Conservation (phyloP, 2,888 invertebrate genomes). For the Psylliodes chrysocephalus region DNA sequence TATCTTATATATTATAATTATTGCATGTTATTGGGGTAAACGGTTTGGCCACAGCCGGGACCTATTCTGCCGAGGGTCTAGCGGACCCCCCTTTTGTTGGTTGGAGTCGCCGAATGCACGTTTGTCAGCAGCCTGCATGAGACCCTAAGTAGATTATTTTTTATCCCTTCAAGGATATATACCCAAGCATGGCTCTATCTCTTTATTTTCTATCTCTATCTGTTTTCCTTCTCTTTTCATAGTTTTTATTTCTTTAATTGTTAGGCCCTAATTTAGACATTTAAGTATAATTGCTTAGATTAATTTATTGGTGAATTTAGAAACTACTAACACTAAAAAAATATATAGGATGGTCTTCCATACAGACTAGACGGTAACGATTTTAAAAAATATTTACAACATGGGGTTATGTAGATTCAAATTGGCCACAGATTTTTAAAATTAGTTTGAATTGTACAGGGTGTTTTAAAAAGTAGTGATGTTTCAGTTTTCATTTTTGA, state of each 20-base stretch:
- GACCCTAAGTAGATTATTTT: conserved; percentile 38
- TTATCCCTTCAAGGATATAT: conserved; percentile 32
- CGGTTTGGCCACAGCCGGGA: conserved; percentile 66
- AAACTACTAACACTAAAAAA: neutral
- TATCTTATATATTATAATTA: conserved; percentile 57
- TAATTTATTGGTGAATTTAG: conserved; percentile 4
- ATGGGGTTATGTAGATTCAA: no score
- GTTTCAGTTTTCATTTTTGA: no score
- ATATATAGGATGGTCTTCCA: neutral
- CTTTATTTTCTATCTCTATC: conserved; percentile 16
- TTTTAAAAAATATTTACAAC: no score
- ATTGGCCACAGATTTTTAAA: no score
- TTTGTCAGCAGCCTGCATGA: conserved; percentile 58
- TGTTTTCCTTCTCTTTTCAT: conserved; percentile 17
- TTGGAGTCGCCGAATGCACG: conserved; percentile 58
- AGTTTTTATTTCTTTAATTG: conserved; percentile 24
- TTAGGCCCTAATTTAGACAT: conserved; percentile 28
- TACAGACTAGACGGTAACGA: no score
- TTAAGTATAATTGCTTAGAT: conserved; percentile 7
- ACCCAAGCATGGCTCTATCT: conserved; percentile 36
- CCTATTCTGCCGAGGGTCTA: conserved; percentile 63
- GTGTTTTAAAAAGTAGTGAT: no score
- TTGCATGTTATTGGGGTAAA: conserved; percentile 60
- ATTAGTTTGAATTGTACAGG: no score
- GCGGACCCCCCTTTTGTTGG: conserved; percentile 45